Conservation (phyloP, 2,113 vertebrate species). For the Butastur rufipennis region DNA sequence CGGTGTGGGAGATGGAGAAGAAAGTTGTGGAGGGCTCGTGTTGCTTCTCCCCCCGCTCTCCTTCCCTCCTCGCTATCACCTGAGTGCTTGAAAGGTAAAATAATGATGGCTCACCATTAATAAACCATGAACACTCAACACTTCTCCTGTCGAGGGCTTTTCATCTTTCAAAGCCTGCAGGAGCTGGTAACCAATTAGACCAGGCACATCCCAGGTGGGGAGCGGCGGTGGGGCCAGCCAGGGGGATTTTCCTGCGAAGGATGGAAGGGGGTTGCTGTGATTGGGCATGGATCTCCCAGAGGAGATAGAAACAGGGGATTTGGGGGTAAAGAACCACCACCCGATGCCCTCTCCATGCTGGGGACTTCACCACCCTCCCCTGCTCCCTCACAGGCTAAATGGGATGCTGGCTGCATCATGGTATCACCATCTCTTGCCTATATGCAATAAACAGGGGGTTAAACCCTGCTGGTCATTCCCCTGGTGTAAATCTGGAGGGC, state of each 20-base stretch:
- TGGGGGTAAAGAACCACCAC: not conserved
- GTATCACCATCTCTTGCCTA: not conserved
- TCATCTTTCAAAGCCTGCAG: constrained; percentile 49
- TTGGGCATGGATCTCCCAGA: not conserved
- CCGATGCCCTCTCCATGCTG: rapidly evolving
- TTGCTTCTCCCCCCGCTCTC: not conserved
- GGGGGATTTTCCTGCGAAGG: not conserved
- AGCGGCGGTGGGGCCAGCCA: rapidly evolving
- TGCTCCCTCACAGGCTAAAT: not conserved
- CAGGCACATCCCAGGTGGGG: not conserved
- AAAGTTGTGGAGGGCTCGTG: not conserved
- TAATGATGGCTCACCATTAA: constrained; percentile 43
- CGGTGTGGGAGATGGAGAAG: not conserved
- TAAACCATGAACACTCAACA: constrained; percentile 51
- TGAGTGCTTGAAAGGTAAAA: constrained; percentile 23
- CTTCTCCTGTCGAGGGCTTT: constrained; percentile 16
- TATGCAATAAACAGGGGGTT: rapidly evolving
- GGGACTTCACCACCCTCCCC: not conserved
- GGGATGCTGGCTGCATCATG: rapidly evolving
- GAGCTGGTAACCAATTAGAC: constrained; percentile 37
- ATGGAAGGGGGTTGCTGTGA: not conserved
- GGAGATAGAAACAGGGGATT: not conserved
- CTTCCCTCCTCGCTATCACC: not conserved
- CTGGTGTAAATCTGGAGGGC: not conserved
- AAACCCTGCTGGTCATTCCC: not conserved